phyloP scores from a whole-genome alignment of 2,113 vertebrate genomes.

The Chiloscyllium plagiosum region DNA sequence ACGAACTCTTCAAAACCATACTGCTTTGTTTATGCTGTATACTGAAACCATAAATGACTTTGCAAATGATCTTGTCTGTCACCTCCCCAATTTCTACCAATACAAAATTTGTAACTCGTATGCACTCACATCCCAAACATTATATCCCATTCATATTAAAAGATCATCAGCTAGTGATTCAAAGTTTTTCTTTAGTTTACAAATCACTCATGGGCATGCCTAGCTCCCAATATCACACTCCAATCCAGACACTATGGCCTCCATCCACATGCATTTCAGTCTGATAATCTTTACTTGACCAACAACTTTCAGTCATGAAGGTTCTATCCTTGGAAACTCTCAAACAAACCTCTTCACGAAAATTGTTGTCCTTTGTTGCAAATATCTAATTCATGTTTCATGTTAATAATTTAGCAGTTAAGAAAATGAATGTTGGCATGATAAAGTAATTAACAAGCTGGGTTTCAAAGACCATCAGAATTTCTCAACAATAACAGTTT shows the following conservation, averaged over 20 bases:
- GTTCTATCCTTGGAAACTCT: background rate
- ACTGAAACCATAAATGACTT: background rate
- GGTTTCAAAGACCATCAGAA: too few relatives aligned
- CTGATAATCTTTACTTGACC: background rate
- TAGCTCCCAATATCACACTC: background rate
- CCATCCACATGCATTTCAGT: background rate
- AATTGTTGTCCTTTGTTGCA: background rate
- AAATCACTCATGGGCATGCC: background rate
- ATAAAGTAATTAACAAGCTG: too few relatives aligned
- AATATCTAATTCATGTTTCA: too few relatives aligned
- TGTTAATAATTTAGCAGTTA: too few relatives aligned
- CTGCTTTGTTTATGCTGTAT: background rate
- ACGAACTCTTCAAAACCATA: background rate
- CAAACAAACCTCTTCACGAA: background rate
- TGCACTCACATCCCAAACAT: too few relatives aligned
- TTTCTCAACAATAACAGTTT: too few relatives aligned
- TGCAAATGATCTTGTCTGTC: background rate
- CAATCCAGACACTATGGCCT: background rate
- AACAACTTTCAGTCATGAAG: background rate
- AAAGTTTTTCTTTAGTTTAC: background rate
- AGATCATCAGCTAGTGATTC: too few relatives aligned
- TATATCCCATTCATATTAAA: background rate
- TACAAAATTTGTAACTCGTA: background rate
- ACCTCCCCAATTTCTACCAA: background rate
- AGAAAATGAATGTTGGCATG: too few relatives aligned